These are phyloP conservation scores for Napeogenes sylphis DNA, from an alignment of 2,888 invertebrate species.

Conservation along the genomic window DNA sequence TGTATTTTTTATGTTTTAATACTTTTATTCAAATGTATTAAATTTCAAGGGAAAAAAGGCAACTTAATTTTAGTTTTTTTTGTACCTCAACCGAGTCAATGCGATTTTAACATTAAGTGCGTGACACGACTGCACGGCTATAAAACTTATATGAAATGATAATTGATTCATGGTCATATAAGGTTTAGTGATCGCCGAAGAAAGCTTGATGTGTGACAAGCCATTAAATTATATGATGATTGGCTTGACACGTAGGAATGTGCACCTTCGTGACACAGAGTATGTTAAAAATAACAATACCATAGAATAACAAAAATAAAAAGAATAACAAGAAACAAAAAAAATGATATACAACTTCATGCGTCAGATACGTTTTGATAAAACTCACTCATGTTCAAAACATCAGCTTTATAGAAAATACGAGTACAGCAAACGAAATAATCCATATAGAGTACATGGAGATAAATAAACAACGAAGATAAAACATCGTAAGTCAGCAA, in stretches of 20 bases:
- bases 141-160: constrained; percentile 46
- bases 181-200: constrained; percentile 45
- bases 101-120: constrained; percentile 50
- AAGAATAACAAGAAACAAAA: neutral
- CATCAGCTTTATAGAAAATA: constrained; percentile 18
- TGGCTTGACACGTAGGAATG: constrained; percentile 58
- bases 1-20: constrained; percentile 12
- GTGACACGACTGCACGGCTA: constrained; percentile 40
- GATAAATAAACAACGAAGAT: constrained; percentile 31
- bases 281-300: constrained; percentile 8
- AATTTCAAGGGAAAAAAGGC: too few relatives aligned
- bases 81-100: constrained; percentile 32
- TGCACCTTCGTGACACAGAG: constrained; percentile 31
- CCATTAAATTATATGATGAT: constrained; percentile 61
- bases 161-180: constrained; percentile 53
- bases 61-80: neutral
- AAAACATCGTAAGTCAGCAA: constrained; percentile 32
- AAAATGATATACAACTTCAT: constrained; percentile 7
- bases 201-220: constrained; percentile 52
- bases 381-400: constrained; percentile 13
- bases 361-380: constrained; percentile 7
- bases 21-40: neutral
- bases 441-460: constrained; percentile 27
- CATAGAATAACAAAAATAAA: neutral
- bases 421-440: constrained; percentile 18